Conservation (phyloP, 1,140 invertebrate species). For the Ctenoplectra terminalis region DNA sequence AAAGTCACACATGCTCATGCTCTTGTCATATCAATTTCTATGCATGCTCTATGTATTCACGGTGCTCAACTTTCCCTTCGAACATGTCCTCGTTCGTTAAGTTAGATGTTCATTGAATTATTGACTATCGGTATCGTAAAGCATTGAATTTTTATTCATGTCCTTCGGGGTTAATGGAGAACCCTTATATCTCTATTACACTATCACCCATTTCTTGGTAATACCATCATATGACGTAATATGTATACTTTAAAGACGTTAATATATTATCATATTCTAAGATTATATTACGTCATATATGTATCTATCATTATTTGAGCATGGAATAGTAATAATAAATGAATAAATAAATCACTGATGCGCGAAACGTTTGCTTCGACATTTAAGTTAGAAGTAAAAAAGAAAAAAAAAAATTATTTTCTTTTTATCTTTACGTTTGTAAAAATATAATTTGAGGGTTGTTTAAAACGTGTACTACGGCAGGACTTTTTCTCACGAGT, state of each 20-base stretch:
- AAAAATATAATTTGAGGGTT: background rate
- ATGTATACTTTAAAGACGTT: background rate
- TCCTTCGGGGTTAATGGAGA: background rate
- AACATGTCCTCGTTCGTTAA: background rate
- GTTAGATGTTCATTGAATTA: no score
- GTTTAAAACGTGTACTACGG: background rate
- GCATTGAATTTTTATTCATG: background rate
- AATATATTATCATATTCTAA: background rate
- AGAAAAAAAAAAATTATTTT: background rate
- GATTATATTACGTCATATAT: constrained; percentile 15
- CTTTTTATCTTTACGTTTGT: background rate
- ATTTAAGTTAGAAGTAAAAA: background rate
- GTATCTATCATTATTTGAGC: constrained; percentile 28
- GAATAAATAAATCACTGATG: constrained; percentile 33
- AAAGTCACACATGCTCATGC: constrained; percentile 73
- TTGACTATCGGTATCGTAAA: background rate
- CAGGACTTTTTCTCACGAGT: background rate
- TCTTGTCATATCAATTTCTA: constrained; percentile 48
- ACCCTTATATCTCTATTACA: background rate
- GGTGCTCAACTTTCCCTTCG: constrained; percentile 7
- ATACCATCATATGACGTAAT: constrained; percentile 42
- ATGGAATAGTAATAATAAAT: constrained; percentile 1
- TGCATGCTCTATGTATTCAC: constrained; percentile 53
- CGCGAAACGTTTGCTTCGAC: background rate
- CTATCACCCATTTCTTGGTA: constrained; percentile 34